Conservation (phyloP, 2,888 invertebrate species). For the Allacma fusca region DNA sequence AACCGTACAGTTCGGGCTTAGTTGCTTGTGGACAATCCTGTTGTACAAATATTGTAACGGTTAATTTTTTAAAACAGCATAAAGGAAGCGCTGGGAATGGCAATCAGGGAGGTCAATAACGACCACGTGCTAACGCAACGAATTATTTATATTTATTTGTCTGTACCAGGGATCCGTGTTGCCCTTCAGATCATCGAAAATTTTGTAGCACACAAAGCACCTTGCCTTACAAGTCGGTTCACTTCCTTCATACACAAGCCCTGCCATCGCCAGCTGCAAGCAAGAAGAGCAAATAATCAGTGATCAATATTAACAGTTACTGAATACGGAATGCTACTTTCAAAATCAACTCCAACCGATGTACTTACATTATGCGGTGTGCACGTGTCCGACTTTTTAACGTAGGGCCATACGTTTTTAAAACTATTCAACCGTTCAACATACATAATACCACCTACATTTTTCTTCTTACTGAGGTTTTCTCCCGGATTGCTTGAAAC, state of each 20-base stretch:
- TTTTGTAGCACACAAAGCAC: slow-evolving; percentile 1
- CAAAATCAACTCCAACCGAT: not conserved
- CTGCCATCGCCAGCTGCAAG: not conserved
- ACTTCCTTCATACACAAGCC: not conserved
- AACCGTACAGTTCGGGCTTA: not conserved
- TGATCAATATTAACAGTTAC: not conserved
- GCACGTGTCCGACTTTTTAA: not conserved
- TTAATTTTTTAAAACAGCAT: too few relatives aligned
- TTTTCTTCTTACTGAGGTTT: not conserved
- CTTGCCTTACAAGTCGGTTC: not conserved
- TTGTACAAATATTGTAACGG: too few relatives aligned
- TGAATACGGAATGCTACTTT: not conserved
- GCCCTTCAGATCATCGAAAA: not conserved
- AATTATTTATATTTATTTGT: too few relatives aligned
- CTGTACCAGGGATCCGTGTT: not conserved
- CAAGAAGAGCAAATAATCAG: too few relatives aligned
- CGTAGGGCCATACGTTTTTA: not conserved
- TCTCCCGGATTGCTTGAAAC: not conserved
- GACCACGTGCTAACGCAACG: too few relatives aligned
- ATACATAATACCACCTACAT: not conserved
- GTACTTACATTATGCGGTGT: not conserved
- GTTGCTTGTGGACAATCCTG: not conserved
- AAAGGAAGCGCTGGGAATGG: too few relatives aligned
- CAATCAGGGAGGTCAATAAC: too few relatives aligned
- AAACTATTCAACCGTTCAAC: not conserved